phyloP scores from a whole-genome alignment of 2,888 invertebrate genomes.

The Trissoscelio sp. region DNA sequence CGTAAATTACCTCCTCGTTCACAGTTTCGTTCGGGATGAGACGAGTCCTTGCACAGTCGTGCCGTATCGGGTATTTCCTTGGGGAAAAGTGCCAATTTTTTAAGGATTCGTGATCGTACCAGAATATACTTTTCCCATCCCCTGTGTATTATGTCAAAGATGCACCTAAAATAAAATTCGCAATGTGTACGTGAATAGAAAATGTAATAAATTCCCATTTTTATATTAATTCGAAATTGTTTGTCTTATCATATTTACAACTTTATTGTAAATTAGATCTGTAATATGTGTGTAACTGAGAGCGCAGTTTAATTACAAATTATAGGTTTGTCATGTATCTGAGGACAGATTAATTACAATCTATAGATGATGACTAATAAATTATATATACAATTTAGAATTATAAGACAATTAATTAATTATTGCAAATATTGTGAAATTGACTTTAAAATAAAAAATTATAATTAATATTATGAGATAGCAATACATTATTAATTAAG shows the following conservation, averaged over 20 bases:
- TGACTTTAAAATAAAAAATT: no score
- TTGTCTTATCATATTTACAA: neutral
- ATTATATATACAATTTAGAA: no score
- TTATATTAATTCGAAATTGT: neutral
- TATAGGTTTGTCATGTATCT: no score
- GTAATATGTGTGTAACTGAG: no score
- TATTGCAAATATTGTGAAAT: no score
- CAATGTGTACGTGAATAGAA: slow-evolving; percentile 9
- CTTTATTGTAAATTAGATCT: no score
- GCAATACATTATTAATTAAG: no score
- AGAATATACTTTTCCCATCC: slow-evolving; percentile 49
- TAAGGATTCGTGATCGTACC: slow-evolving; percentile 55
- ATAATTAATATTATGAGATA: no score
- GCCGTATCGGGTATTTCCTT: slow-evolving; percentile 54
- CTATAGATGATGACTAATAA: no score
- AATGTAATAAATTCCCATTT: slow-evolving; percentile 7
- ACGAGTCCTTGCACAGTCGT: slow-evolving; percentile 30
- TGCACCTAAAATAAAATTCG: slow-evolving; percentile 39
- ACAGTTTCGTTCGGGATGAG: slow-evolving; percentile 33
- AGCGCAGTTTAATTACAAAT: no score
- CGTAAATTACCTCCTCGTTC: slow-evolving; percentile 67
- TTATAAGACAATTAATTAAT: no score
- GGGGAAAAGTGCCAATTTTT: slow-evolving; percentile 65
- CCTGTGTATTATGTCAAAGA: slow-evolving; percentile 35
- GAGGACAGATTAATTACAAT: no score